Evolutionary conservation across 2,797 vertebrate genomes (phyloP), one percentile per base, ranked within the genome.

Genomic region (Heliangelus exortis): DNA sequence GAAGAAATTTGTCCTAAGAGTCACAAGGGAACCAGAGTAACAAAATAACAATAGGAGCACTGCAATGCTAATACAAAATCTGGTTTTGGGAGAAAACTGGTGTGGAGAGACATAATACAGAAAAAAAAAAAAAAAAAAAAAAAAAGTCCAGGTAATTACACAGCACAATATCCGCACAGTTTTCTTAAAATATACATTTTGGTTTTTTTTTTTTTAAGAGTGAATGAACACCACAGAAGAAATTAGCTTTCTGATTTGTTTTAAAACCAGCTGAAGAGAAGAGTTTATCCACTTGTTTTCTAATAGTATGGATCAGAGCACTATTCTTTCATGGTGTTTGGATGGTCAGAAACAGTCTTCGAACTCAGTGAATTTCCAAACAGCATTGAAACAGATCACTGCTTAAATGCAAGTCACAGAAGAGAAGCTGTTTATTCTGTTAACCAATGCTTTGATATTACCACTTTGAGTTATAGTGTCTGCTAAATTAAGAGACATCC

Each of bases 1-100:
- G 47, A 81, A 11, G 53, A 95, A 86, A 91, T 80, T 93, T 95
- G 77, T 85, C 86, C 83, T 26, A 45, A 54, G 36, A 93, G 63
- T 77, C 90, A 92, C 47, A 55, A 62, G 58, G 63, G 63, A 97
- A 79, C 65, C 43, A 63, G 23, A 65, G 23, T 48, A 80, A 77
- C 36, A 84, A 74, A 86, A 51, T 6, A 80, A 26, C 31, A 68
- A 78, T 18, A 29, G 90, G 47, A 96, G 65, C 34, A 76, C 28
- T 31, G 36, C 28, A 69, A 25, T 5, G 6, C 26, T 61, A 77
- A 87, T 73, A 74, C 61, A 47, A 93, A 84, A 48, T 22, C 73
- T 63, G n/a, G 15, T 26, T 79, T 80, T 1, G 62, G 33, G 17
- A 72, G 73, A 65, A 19, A 76, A 28, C 6, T 43, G 29, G 20